Evolutionary conservation across 2,797 vertebrate species (phyloP).

Genomic region (Tragelaphus eurycerus): DNA sequence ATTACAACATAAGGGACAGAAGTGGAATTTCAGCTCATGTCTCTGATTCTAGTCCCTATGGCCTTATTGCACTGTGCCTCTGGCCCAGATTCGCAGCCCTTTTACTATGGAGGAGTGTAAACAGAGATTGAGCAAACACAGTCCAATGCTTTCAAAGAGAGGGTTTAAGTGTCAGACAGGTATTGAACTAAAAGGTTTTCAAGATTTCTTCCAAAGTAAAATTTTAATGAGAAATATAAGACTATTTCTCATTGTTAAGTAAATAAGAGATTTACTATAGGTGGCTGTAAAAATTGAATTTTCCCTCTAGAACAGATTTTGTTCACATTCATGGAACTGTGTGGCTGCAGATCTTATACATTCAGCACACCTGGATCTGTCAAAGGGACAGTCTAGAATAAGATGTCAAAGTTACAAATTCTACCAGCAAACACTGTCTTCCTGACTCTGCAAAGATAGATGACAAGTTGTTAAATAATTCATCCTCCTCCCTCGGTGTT

Average conservation of each 20-base stretch:
- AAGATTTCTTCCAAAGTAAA: background rate
- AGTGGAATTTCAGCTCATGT: background rate
- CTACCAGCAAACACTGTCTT: background rate
- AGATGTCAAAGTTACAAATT: slow-evolving; percentile 28
- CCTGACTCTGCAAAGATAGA: background rate
- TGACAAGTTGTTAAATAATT: background rate
- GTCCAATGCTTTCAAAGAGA: background rate
- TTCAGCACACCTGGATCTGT: background rate
- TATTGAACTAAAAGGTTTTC: background rate
- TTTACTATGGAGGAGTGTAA: background rate
- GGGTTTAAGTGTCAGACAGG: background rate
- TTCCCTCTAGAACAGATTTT: background rate
- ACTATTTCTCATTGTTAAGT: too few species aligned
- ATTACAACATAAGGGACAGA: background rate
- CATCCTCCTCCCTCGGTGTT: background rate
- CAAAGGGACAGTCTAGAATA: background rate
- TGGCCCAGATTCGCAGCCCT: background rate
- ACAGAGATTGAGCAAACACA: background rate
- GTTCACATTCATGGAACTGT: background rate
- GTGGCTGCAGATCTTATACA: background rate
- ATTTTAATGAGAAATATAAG: background rate
- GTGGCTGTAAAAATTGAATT: background rate
- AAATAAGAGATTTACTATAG: too few species aligned
- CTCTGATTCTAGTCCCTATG: background rate
- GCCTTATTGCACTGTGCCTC: background rate